These are phyloP conservation scores for Phrixothrix hirtus DNA, from an alignment of 2,888 invertebrate genomes.

Conservation along the genomic window DNA sequence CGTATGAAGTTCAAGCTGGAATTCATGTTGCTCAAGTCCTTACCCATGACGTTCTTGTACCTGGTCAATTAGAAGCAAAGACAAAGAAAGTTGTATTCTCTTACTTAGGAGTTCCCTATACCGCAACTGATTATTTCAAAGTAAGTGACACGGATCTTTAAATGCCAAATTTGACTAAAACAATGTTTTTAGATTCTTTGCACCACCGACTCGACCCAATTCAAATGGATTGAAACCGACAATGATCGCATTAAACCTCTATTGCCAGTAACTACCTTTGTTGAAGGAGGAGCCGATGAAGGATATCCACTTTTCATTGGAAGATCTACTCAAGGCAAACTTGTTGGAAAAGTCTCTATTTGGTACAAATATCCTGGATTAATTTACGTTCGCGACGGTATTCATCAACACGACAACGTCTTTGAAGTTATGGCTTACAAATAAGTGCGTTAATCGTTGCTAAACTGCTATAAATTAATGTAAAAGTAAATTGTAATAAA, in stretches of 20 bases:
- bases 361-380: not conserved
- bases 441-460: too few species aligned
- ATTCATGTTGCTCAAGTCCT: not conserved
- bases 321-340: not conserved
- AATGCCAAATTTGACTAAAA: not conserved
- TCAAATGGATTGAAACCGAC: not conserved
- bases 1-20: not conserved
- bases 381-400: not conserved
- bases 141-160: too few species aligned
- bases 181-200: not conserved
- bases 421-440: conserved; percentile 1
- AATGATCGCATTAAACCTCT: not conserved
- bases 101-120: not conserved
- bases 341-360: not conserved
- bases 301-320: conserved; percentile 2
- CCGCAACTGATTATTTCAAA: not conserved
- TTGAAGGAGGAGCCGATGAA: conserved; percentile 1
- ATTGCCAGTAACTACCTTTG: not conserved
- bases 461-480: too few species aligned
- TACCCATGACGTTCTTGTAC: not conserved
- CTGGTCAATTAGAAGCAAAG: not conserved
- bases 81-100: not conserved
- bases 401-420: not conserved
- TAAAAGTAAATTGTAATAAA: too few species aligned
- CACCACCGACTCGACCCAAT: not conserved